Evolutionary conservation across 2,113 vertebrate species (phyloP).

Genomic region (Epinephelus cyanopodus): DNA sequence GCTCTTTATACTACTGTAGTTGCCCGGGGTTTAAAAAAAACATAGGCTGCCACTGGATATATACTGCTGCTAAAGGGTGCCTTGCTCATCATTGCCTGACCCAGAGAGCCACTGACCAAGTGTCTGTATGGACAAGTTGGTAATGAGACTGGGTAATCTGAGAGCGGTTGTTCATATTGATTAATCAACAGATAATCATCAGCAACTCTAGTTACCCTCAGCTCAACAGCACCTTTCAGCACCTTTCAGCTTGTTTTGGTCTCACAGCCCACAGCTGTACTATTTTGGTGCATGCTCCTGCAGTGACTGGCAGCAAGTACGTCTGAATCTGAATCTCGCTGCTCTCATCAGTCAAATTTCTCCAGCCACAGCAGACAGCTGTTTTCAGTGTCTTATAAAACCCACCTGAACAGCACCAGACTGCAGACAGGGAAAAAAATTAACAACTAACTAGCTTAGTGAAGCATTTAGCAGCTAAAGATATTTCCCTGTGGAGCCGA

Average conservation of each 20-base stretch:
- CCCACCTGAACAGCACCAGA: background rate
- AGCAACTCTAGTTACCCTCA: background rate
- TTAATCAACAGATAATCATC: background rate
- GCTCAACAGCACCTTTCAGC: background rate
- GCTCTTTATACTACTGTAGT: too few species aligned
- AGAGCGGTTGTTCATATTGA: background rate
- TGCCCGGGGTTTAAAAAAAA: too few species aligned
- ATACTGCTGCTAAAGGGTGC: too few species aligned
- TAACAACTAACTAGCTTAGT: background rate
- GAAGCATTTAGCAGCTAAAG: conserved; percentile 1
- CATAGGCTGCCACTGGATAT: too few species aligned
- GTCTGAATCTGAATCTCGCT: too few species aligned
- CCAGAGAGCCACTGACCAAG: too few species aligned
- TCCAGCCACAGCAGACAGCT: background rate
- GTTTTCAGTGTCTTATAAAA: background rate
- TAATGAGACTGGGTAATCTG: background rate
- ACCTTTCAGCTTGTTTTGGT: background rate
- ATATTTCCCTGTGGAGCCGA: background rate
- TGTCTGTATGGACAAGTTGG: too few species aligned
- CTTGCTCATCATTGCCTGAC: too few species aligned
- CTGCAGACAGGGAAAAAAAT: background rate
- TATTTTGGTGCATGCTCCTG: too few species aligned
- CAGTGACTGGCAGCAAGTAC: too few species aligned
- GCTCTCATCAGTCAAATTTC: background rate
- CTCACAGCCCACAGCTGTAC: background rate